phyloP scores from a whole-genome alignment of 1,140 invertebrate species.

The Drosophila prosaltans region DNA sequence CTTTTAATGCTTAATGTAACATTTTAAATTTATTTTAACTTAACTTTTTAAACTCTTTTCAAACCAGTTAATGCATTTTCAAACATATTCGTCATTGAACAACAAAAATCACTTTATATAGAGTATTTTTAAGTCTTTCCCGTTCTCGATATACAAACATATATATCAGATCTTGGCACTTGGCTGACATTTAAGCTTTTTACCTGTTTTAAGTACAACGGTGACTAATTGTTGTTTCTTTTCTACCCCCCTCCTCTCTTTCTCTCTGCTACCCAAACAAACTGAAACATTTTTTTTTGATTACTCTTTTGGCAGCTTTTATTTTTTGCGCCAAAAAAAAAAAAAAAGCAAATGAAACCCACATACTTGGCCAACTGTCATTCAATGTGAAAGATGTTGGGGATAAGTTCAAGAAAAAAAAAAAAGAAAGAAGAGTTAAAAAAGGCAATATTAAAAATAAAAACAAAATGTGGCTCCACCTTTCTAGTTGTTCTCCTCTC shows the following conservation, averaged over 20 bases:
- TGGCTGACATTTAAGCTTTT: neutral
- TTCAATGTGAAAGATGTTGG: slow-evolving; percentile 38
- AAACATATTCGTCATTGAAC: too few relatives aligned
- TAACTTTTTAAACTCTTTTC: too few relatives aligned
- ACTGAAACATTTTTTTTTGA: slow-evolving; percentile 18
- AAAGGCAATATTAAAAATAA: too few relatives aligned
- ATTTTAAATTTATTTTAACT: too few relatives aligned
- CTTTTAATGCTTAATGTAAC: too few relatives aligned
- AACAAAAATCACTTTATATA: neutral
- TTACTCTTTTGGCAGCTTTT: slow-evolving; percentile 26
- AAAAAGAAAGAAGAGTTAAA: neutral
- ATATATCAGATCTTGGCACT: neutral
- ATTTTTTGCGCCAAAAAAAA: slow-evolving; percentile 24
- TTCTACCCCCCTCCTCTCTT: neutral
- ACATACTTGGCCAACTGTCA: slow-evolving; percentile 40
- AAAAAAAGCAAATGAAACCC: slow-evolving; percentile 1
- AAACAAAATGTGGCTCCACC: slow-evolving; percentile 23
- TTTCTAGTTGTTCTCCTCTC: slow-evolving; percentile 23
- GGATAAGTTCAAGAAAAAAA: slow-evolving; percentile 28
- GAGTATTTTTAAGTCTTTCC: neutral
- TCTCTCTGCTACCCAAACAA: slow-evolving; percentile 6
- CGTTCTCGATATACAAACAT: too few relatives aligned
- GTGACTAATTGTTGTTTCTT: slow-evolving; percentile 64
- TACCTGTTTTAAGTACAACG: slow-evolving; percentile 47
- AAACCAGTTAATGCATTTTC: too few relatives aligned